Conservation (phyloP, 35 echinoderm and acorn worm species). For the Heliocidaris tuberculata region DNA sequence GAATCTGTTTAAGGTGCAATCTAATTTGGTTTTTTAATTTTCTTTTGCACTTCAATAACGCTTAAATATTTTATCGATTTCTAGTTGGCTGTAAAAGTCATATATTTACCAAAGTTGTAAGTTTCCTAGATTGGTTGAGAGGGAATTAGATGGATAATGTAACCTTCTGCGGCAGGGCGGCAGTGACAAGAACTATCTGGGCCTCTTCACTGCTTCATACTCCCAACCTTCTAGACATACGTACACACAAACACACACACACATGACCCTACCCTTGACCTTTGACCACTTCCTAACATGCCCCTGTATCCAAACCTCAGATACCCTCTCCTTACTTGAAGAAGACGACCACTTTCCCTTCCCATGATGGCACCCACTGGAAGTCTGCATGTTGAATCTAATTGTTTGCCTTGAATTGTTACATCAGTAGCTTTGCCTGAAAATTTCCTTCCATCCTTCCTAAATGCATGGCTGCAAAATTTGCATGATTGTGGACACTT, state of each 20-base stretch:
- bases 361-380: neutral
- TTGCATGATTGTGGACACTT: neutral
- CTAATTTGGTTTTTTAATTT: too few species aligned
- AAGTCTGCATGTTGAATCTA: slow-evolving; percentile 1
- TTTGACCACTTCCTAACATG: neutral
- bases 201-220: neutral
- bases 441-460: neutral
- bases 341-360: neutral
- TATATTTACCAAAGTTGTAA: neutral
- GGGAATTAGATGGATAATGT: neutral
- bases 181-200: neutral
- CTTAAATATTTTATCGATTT: neutral
- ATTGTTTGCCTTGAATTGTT: neutral
- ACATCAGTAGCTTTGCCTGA: neutral
- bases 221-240: neutral
- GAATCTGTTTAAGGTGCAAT: neutral
- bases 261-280: neutral
- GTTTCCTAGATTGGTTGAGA: neutral
- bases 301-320: neutral
- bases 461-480: neutral
- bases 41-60: neutral
- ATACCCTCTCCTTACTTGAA: neutral
- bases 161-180: neutral
- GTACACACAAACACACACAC: neutral
- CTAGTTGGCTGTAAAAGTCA: neutral